Conservation (phyloP, 2,888 invertebrate genomes). For the Nyleta sp. region DNA sequence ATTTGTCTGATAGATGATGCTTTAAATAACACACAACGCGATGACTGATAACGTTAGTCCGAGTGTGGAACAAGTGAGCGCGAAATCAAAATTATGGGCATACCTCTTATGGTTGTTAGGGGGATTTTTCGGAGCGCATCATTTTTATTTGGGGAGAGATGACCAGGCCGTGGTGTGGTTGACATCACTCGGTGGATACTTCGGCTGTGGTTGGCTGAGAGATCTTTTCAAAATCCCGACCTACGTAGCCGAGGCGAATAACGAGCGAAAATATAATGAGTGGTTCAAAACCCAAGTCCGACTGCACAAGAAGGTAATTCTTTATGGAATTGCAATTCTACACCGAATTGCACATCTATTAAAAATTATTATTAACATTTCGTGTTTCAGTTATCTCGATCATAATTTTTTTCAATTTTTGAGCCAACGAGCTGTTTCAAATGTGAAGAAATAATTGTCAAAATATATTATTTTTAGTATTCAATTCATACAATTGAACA, state of each 20-base stretch:
- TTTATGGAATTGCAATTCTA: too few relatives aligned
- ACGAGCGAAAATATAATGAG: constrained; percentile 87
- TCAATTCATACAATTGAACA: too few relatives aligned
- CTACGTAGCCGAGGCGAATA: constrained; percentile 92
- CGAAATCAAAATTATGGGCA: constrained; percentile 84
- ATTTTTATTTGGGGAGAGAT: constrained; percentile 94
- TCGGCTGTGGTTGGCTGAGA: constrained; percentile 92
- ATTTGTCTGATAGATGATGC: too few relatives aligned
- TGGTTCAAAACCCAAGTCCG: constrained; percentile 86
- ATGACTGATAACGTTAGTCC: not conserved
- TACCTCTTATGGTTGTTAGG: constrained; percentile 95
- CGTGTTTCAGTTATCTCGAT: too few relatives aligned
- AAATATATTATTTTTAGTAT: too few relatives aligned
- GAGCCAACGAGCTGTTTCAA: too few relatives aligned
- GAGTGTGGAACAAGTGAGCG: not conserved
- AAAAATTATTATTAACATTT: too few relatives aligned
- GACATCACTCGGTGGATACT: constrained; percentile 93
- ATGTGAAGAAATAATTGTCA: too few relatives aligned
- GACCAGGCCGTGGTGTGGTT: constrained; percentile 96
- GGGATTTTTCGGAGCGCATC: constrained; percentile 94
- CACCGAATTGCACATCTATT: too few relatives aligned
- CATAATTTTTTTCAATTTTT: too few relatives aligned
- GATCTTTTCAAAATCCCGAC: constrained; percentile 93
- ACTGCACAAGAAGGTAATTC: constrained; percentile 86
- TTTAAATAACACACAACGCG: too few relatives aligned